Evolutionary conservation across 2,888 invertebrate species (phyloP).

Genomic region (Sinhomidia bicolor): DNA sequence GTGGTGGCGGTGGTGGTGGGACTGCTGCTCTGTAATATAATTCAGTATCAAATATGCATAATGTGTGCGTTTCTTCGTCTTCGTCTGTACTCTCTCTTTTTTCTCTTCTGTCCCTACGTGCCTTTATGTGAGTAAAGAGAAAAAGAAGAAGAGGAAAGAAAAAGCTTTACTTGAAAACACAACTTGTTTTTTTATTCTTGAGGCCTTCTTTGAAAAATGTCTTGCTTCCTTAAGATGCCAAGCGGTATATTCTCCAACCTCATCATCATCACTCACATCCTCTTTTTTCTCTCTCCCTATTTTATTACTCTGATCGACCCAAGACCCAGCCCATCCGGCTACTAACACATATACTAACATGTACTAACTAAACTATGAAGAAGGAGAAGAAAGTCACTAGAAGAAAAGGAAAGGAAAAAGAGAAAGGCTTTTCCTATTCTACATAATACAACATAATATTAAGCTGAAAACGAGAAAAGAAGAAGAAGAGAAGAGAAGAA

Average conservation of each 20-base stretch:
- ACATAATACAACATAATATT: slow-evolving; percentile 33
- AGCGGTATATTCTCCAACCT: slow-evolving; percentile 68
- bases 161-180: slow-evolving; percentile 1
- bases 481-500: slow-evolving; percentile 13
- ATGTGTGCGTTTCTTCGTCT: slow-evolving; percentile 45
- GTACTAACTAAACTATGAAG: too few relatives aligned
- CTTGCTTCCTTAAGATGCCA: slow-evolving; percentile 68
- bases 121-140: slow-evolving; percentile 17
- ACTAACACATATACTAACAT: slow-evolving; percentile 7
- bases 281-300: slow-evolving; percentile 62
- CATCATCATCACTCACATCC: slow-evolving; percentile 74
- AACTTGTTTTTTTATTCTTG: slow-evolving; percentile 57
- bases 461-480: slow-evolving; percentile 6
- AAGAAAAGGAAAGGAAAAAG: not conserved
- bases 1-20: too few relatives aligned
- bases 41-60: slow-evolving; percentile 64
- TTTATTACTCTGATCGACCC: slow-evolving; percentile 72
- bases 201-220: slow-evolving; percentile 70
- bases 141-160: not conserved
- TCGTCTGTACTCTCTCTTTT: not conserved
- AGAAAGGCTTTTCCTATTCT: not conserved
- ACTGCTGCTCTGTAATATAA: slow-evolving; percentile 30
- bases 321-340: slow-evolving; percentile 72
- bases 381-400: too few relatives aligned
- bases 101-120: too few relatives aligned